Evolutionary conservation across 2,113 vertebrate genomes (phyloP).

Genomic region (Rissa tridactyla): DNA sequence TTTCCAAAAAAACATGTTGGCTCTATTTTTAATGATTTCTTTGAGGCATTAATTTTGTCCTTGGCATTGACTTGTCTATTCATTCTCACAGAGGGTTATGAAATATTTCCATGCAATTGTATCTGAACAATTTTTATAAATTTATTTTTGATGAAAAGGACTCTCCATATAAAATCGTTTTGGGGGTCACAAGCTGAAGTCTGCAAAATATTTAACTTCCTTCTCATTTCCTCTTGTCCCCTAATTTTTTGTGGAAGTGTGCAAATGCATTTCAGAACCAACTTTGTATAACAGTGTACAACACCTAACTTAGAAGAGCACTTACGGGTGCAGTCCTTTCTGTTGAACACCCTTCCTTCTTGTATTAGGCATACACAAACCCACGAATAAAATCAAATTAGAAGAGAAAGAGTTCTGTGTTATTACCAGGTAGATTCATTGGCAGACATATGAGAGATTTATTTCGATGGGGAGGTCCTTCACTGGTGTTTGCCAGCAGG

Average conservation of each 20-base stretch:
- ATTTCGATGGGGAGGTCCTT: slow-evolving; percentile 77
- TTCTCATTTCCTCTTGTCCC: neutral
- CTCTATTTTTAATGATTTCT: neutral
- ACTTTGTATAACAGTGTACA: neutral
- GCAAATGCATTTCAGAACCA: neutral
- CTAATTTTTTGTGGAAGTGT: neutral
- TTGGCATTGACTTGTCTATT: neutral
- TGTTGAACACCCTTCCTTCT: neutral
- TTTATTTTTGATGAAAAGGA: neutral
- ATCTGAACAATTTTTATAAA: neutral
- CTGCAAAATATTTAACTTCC: neutral
- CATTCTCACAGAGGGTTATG: neutral
- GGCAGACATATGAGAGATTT: slow-evolving; percentile 86
- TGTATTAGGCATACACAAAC: neutral
- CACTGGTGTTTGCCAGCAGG: slow-evolving; percentile 79
- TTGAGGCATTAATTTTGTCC: neutral
- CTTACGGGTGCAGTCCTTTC: neutral
- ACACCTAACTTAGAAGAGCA: neutral
- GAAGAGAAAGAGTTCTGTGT: neutral
- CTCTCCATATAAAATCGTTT: neutral
- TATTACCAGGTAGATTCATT: slow-evolving; percentile 80
- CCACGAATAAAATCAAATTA: neutral
- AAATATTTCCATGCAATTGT: neutral
- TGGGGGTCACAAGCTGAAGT: neutral
- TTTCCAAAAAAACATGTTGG: neutral